A percentile compares a stretch with the other conserved stretches of the same genome.
These are phyloP conservation scores for Tetranychus piercei DNA, from an alignment of 2,888 invertebrate species.

Conservation along the genomic window DNA sequence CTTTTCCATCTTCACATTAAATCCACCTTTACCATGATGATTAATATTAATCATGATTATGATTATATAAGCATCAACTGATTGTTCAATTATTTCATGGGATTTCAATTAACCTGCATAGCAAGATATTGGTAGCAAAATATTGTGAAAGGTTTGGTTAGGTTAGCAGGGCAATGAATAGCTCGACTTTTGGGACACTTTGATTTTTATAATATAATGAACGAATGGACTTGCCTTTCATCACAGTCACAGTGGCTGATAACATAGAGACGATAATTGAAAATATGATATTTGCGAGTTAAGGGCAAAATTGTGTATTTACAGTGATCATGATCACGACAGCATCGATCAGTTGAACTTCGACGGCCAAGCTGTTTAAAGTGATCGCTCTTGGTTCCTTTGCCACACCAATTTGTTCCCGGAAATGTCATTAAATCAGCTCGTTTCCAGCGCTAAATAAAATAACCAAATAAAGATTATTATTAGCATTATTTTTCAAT, in stretches of 20 bases:
- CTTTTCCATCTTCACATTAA: too few relatives aligned
- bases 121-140: too few relatives aligned
- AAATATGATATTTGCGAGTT: conserved; percentile 61
- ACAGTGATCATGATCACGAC: conserved; percentile 69
- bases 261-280: conserved; percentile 74
- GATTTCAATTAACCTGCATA: too few relatives aligned
- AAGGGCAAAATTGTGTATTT: conserved; percentile 64
- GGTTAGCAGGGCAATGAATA: not conserved
- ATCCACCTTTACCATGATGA: too few relatives aligned
- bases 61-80: not conserved
- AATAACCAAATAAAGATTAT: not conserved
- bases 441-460: conserved; percentile 33
- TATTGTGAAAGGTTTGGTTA: too few relatives aligned
- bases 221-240: conserved; percentile 47
- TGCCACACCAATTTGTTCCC: conserved; percentile 85
- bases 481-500: not conserved
- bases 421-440: conserved; percentile 58
- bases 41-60: too few relatives aligned
- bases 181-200: not conserved
- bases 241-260: conserved; percentile 82
- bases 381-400: conserved; percentile 57
- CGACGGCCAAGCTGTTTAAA: conserved; percentile 68
- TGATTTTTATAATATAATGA: not conserved
- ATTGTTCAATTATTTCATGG: too few relatives aligned
- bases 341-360: conserved; percentile 62